These are phyloP conservation scores for Brachyistius frenatus DNA, from an alignment of 2,113 vertebrate species.

Conservation along the genomic window DNA sequence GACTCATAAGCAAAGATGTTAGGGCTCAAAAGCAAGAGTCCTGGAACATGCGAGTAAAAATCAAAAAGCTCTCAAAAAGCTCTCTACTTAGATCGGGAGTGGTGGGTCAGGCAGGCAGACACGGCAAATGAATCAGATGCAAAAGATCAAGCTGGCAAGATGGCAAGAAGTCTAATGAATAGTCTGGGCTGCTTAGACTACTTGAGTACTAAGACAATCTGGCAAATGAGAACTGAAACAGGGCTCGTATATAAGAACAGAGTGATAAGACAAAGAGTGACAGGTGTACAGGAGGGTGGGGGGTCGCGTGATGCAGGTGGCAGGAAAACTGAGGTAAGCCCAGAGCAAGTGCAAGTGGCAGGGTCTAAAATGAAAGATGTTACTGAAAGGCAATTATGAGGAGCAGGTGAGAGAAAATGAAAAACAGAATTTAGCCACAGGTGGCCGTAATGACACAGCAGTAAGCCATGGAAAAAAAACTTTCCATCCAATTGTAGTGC, in stretches of 20 bases:
- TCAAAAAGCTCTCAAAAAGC: neutral
- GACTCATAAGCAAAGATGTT: neutral
- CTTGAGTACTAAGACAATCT: neutral
- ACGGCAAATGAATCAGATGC: neutral
- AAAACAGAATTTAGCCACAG: neutral
- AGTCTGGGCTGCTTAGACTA: too few relatives aligned
- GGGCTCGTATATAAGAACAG: neutral
- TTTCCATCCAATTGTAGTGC: neutral
- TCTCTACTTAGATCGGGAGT: neutral
- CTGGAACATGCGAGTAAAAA: too few relatives aligned
- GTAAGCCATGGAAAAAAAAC: neutral
- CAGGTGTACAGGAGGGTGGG: neutral
- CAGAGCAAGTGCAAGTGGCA: neutral
- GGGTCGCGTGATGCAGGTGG: neutral
- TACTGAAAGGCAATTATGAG: neutral
- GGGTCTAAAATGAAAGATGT: neutral
- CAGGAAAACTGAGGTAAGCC: neutral
- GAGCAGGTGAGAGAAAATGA: neutral
- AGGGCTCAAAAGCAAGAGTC: neutral
- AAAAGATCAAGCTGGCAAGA: neutral
- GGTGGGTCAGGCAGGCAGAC: neutral
- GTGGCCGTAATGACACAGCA: neutral
- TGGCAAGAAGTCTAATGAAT: neutral
- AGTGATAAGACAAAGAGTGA: neutral
- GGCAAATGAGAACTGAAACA: neutral